Evolutionary conservation across 2,113 vertebrate genomes (phyloP).

Genomic region (Xenopus borealis): DNA sequence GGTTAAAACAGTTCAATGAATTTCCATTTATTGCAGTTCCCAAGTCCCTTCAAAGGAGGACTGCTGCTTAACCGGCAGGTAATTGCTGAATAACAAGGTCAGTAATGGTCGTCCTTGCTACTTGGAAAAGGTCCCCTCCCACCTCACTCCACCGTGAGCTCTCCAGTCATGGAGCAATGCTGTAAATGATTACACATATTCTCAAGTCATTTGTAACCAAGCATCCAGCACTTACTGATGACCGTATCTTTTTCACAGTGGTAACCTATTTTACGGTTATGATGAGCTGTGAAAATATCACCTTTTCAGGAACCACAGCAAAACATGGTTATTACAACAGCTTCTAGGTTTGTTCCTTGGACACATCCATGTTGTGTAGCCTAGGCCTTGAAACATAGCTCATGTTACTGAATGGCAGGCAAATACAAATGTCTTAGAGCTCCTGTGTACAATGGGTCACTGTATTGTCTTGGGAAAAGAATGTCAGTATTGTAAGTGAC

Average conservation of each 20-base stretch:
- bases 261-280: conserved; percentile 4
- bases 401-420: neutral
- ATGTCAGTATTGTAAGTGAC: neutral
- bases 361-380: neutral
- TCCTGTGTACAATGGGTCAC: neutral
- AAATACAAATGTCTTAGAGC: neutral
- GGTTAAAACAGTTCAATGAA: neutral
- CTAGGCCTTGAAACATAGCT: neutral
- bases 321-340: conserved; percentile 4
- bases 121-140: neutral
- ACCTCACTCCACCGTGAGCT: neutral
- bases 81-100: conserved; percentile 6
- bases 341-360: conserved; percentile 8
- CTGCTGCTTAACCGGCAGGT: conserved; percentile 9
- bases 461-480: neutral
- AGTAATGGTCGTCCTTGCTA: neutral
- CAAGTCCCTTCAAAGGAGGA: neutral
- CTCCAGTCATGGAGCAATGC: neutral
- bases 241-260: conserved; percentile 19
- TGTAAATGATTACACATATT: conserved; percentile 4
- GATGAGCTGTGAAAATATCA: conserved; percentile 16
- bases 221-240: conserved; percentile 1
- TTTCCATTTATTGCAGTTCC: conserved; percentile 7
- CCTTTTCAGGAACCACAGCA: conserved; percentile 2
- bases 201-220: neutral